Evolutionary conservation across 2,888 invertebrate species (phyloP).

Genomic region (Disparrhopalites patrizii): DNA sequence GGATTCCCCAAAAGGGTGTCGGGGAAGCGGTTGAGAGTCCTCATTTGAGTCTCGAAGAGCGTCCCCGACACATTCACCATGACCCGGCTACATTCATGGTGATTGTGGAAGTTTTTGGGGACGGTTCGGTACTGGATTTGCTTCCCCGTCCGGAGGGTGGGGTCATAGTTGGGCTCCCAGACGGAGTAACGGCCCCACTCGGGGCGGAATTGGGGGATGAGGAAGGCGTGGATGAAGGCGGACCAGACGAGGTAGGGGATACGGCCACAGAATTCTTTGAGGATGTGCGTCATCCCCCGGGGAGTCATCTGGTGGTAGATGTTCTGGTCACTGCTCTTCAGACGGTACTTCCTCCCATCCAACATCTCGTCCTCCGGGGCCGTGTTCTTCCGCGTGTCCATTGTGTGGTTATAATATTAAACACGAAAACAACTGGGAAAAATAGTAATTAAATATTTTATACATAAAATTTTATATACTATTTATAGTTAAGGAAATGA

Average conservation of each 20-base stretch:
- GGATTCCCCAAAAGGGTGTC: conserved; percentile 26
- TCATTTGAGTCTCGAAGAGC: conserved; percentile 21
- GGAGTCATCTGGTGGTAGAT: conserved; percentile 13
- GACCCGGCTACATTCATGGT: conserved; percentile 14
- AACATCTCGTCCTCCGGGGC: no score
- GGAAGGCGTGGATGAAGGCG: conserved; percentile 8
- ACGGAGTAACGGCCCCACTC: conserved; percentile 42
- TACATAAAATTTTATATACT: not conserved
- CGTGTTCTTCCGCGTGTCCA: no score
- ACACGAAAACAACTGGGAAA: no score
- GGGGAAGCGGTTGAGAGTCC: conserved; percentile 24
- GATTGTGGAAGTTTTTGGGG: conserved; percentile 1
- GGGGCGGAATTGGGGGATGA: conserved; percentile 15
- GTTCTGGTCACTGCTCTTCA: not conserved
- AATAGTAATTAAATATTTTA: not conserved
- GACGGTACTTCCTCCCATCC: conserved; percentile 5
- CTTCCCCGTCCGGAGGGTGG: not conserved
- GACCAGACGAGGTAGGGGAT: conserved; percentile 3
- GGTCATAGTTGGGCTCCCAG: conserved; percentile 25
- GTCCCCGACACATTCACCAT: conserved; percentile 22
- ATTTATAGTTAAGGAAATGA: not conserved
- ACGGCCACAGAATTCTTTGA: not conserved
- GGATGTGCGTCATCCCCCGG: not conserved
- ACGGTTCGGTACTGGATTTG: not conserved
- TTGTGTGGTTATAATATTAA: no score